Evolutionary conservation across 2,888 invertebrate genomes (phyloP), one percentile per base, ranked within the genome.

Genomic region (Pegoplata infirma): DNA sequence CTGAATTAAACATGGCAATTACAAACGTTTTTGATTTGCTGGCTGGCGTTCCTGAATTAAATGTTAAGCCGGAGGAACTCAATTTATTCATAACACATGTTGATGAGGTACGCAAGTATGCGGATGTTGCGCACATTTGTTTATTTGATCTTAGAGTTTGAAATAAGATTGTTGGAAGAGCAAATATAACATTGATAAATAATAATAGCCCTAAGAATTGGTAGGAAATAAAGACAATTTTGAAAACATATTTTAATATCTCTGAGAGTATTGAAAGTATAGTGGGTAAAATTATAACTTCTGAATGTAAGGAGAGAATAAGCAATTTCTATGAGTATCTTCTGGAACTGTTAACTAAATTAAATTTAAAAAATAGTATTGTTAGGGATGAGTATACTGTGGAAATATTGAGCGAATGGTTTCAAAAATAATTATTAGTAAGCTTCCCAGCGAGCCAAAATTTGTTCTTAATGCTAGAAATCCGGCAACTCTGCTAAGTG

Each of bases 391-490:
- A n/a, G 68, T 69, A 59, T 58, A 59, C 5, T 47, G 28, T 21
- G 16, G 47, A 25, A 58, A 56, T 6, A 69, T 58, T 69, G 58
- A 69, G 23, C 58, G 58, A 55, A 69, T 69, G 68, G 58, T 69
- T 12, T 56, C 58, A 28, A 44, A 36, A 69, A 69, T 69, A n/a
- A 49, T 69, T 21, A 69, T 69, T 12, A 49, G 32, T 49, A 69
- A 69, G 36, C 23, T 69, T 21, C 68, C 68, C 12, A 69, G 28
- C 17, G 47, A 69, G 19, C 19, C 68, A 17, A 69, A 58, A 10
- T 58, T 69, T 6, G 46, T 69, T 36, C 36, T 69, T n/a, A 46
- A 58, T 32, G 32, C 58, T 25, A 32, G 49, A 58, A 59, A 69
- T 58, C 68, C 58, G 3, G 21, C 12, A 7, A 14, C 17, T 12